Evolutionary conservation across 2,888 invertebrate genomes (phyloP).

Genomic region (Hymenopus coronatus): DNA sequence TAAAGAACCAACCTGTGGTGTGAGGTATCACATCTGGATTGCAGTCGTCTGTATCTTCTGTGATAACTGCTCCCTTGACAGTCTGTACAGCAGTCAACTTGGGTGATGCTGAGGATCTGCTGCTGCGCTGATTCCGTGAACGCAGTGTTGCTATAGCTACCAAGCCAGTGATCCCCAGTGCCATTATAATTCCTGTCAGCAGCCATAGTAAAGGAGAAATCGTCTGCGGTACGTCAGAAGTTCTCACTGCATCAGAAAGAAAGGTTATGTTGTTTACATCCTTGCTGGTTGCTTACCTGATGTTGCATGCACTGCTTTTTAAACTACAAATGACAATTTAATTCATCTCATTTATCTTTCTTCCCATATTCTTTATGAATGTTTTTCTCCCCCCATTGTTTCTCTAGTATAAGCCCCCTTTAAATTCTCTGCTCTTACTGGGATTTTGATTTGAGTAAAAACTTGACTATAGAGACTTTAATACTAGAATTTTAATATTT

Average conservation of each 20-base stretch:
- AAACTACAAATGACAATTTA: too few relatives aligned
- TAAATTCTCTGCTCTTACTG: too few relatives aligned
- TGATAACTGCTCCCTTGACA: background rate
- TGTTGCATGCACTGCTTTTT: too few relatives aligned
- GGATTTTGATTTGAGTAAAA: too few relatives aligned
- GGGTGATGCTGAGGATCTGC: background rate
- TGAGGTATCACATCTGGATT: background rate
- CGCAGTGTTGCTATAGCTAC: background rate
- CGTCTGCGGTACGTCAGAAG: background rate
- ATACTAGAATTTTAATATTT: too few relatives aligned
- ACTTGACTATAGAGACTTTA: too few relatives aligned
- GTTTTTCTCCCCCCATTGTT: too few relatives aligned
- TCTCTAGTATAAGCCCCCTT: too few relatives aligned
- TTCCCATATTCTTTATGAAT: too few relatives aligned
- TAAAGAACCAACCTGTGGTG: background rate
- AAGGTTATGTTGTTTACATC: background rate
- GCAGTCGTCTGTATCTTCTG: background rate
- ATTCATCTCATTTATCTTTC: too few relatives aligned
- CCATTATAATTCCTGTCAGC: background rate
- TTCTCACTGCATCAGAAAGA: background rate
- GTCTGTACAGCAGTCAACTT: background rate
- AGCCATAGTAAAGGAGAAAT: background rate
- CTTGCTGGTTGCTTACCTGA: too few relatives aligned
- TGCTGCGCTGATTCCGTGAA: background rate
- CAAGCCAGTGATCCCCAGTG: background rate